Evolutionary conservation across 2,888 invertebrate species (phyloP), one percentile per base, ranked within the genome.

Genomic region (Epinotia ramella): DNA sequence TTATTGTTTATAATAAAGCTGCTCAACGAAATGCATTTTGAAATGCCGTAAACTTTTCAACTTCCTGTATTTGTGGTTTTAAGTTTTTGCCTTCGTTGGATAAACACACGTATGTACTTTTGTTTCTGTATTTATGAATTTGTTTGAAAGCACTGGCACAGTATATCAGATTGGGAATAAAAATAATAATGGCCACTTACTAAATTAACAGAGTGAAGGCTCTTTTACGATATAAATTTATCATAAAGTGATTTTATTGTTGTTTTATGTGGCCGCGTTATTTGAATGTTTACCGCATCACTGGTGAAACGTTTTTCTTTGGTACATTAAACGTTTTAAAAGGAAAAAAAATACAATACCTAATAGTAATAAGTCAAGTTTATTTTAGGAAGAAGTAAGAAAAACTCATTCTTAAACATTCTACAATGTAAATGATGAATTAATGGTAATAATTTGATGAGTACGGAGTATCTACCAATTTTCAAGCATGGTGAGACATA

Each of bases 11-110:
- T 57, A 24, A 74, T 66, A 65, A 60, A 65, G 18, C 53, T 4
- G 28, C 67, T 69, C 13, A 70, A 70, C 64, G 46, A 64, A 70
- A 69, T 33, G 57, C 64, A 24, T 24, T 49, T 46, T 65, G 59
- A 65, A 65, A 62, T 66, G 70, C 60, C 70, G 56, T 66, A 75
- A 75, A 65, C 59, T 75, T 69, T 66, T 71, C 44, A 62, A 71
- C 70, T 66, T 75, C 74, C 74, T 69, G 69, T 75, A 65, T 65
- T 74, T 75, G 74, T 70, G 74, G 64, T 60, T 63, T 73, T 68
- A 59, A 68, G 40, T 46, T 68, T 44, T 60, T 60, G n/a, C 60
- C 69, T 60, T 46, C n/a, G 60, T 46, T 9, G 24, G 44, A 56
- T 12, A 11, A 28, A 18, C 33, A 11, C 18, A 28, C 12, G n/a